Evolutionary conservation across 2,888 invertebrate species (phyloP), one percentile per base, ranked within the genome.

Genomic region (Eulithis prunata): DNA sequence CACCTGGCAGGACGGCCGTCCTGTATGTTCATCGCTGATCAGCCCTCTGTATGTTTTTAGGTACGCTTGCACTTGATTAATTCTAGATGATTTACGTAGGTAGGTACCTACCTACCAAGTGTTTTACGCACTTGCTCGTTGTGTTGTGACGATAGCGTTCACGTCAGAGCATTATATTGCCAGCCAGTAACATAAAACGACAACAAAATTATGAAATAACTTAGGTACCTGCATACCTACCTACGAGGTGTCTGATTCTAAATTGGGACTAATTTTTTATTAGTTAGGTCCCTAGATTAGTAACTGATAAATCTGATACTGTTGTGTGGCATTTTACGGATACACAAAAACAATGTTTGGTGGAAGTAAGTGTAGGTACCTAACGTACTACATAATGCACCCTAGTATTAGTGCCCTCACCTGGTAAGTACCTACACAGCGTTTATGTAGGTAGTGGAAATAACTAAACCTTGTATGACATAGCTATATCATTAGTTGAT

Each of bases 31-130:
- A 51, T 28, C 51, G 41, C 83, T 78, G 79, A 51, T 58, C 80
- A 68, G 70, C 76, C 74, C 75, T 70, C 73, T 71, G 71, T 75
- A 74, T 79, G 75, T 71, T 76, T 86, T 88, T 90, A 90, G 73
- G 89, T 89, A 89, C 74, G 72, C 71, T 75, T 86, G 85, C 84
- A 83, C 80, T 81, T 79, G 74, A 81, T 85, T 82, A 81, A 76
- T 72, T 73, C 69, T 67, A 77, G 75, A 78, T 77, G 65, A 72
- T 75, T 76, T 74, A 57, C 64, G 70, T 53, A n/a, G 36, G n/a
- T 54, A 52, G 13, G 21, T 21, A 21, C 21, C 21, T 52, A 6
- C 13, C 10, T 69, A 69, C 74, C 74, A 21, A 21, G 21, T 21
- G 74, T 75, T 62, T 57, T 62, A 61, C 61, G 66, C 73, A 77